Conservation (phyloP, 2,888 invertebrate genomes). For the Acanthosepion esculentum region DNA sequence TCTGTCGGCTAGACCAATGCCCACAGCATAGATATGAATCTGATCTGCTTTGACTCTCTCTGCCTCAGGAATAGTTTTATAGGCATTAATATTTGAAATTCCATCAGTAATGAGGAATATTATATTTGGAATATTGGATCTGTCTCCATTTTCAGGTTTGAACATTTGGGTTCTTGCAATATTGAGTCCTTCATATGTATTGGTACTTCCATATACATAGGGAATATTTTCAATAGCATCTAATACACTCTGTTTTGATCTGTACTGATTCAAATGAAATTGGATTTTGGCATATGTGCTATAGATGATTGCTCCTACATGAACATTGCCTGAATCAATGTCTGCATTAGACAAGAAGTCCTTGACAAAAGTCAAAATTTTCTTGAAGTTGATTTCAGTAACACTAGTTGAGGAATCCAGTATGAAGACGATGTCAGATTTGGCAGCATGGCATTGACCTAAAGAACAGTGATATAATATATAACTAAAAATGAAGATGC, state of each 20-base stretch:
- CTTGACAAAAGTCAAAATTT: constrained; percentile 55
- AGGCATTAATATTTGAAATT: too few relatives aligned
- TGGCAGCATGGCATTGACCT: constrained; percentile 49
- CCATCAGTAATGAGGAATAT: too few relatives aligned
- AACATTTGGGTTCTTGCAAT: constrained; percentile 56
- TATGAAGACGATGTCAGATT: constrained; percentile 65
- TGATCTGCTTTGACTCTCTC: too few relatives aligned
- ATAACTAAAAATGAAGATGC: too few relatives aligned
- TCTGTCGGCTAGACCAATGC: too few relatives aligned
- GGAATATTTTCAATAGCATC: constrained; percentile 59
- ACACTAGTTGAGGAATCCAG: constrained; percentile 70
- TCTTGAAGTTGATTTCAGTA: constrained; percentile 61
- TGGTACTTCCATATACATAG: constrained; percentile 66
- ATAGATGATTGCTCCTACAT: constrained; percentile 68
- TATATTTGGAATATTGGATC: too few relatives aligned
- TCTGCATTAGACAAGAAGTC: constrained; percentile 41
- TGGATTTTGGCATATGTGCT: constrained; percentile 58
- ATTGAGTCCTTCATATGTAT: constrained; percentile 68
- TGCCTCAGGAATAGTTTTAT: too few relatives aligned
- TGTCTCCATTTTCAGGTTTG: too few relatives aligned
- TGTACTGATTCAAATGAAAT: constrained; percentile 63
- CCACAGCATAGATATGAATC: too few relatives aligned
- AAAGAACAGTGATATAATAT: too few relatives aligned
- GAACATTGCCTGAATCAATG: constrained; percentile 63
- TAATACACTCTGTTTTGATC: constrained; percentile 56